A percentile compares a stretch with the other conserved stretches of the same genome.
These are phyloP conservation scores for Aphelocoma coerulescens DNA, from an alignment of 2,113 vertebrate species.

Conservation along the genomic window DNA sequence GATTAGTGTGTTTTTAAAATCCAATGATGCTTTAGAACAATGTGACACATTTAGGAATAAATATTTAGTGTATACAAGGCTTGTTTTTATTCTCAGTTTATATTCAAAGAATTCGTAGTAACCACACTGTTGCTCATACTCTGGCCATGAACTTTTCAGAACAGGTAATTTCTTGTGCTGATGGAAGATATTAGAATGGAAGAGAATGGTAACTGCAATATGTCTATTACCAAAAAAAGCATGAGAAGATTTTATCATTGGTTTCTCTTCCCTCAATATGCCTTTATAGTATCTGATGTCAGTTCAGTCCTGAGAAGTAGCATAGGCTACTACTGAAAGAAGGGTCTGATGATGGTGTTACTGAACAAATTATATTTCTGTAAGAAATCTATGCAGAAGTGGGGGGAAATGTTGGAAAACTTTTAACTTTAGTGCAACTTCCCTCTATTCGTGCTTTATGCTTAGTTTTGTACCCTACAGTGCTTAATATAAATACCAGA, in stretches of 20 bases:
- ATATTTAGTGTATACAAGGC: background rate
- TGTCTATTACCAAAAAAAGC: background rate
- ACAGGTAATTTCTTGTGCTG: background rate
- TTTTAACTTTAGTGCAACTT: background rate
- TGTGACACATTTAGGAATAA: background rate
- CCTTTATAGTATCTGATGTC: background rate
- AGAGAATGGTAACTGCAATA: background rate
- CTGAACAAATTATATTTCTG: background rate
- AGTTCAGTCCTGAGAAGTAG: background rate
- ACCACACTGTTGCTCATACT: background rate
- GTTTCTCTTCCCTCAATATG: background rate
- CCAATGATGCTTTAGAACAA: background rate
- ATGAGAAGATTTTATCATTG: background rate
- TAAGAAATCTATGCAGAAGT: background rate
- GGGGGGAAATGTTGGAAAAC: background rate
- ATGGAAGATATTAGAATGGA: background rate
- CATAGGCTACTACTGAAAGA: background rate
- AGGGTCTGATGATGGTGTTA: background rate
- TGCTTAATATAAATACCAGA: background rate
- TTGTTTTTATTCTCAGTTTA: background rate
- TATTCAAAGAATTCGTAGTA: background rate
- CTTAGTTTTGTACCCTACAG: background rate
- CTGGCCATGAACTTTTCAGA: background rate
- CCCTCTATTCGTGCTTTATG: fast-evolving
- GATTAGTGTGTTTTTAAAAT: background rate